Evolutionary conservation across 2,888 invertebrate species (phyloP).

Genomic region (Ectropis crepuscularia): DNA sequence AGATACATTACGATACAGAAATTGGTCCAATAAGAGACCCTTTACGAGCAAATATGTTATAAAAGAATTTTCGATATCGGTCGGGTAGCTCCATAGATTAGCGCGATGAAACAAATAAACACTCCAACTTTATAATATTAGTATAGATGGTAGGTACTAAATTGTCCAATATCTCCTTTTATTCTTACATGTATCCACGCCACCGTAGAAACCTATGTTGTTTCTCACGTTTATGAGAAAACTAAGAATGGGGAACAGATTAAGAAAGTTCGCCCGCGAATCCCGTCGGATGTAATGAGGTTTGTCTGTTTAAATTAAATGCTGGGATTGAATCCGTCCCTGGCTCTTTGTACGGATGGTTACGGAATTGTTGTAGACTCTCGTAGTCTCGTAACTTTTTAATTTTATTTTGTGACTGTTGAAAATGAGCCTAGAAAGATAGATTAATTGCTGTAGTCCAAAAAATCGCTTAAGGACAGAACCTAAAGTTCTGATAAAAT

Average conservation of each 20-base stretch:
- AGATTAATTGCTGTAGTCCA: no score
- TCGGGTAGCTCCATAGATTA: no score
- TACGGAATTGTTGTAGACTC: conserved; percentile 18
- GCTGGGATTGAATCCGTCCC: conserved; percentile 52
- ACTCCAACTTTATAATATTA: no score
- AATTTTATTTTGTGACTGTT: not conserved
- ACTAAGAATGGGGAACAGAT: conserved; percentile 73
- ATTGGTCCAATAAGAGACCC: no score
- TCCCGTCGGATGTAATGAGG: conserved; percentile 62
- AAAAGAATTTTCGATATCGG: no score
- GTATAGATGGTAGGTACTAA: not conserved
- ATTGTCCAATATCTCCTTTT: not conserved
- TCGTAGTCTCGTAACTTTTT: conserved; percentile 6
- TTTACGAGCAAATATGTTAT: no score
- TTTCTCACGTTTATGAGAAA: conserved; percentile 70
- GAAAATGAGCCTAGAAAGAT: no score
- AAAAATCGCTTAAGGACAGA: no score
- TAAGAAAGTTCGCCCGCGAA: conserved; percentile 66
- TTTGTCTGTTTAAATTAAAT: conserved; percentile 70
- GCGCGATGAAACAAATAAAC: no score
- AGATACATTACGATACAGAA: no score
- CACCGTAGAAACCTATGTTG: conserved; percentile 49
- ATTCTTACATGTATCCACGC: not conserved
- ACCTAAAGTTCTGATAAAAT: no score
- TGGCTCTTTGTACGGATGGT: conserved; percentile 24